These are phyloP conservation scores for Acanthisitta chloris DNA, from an alignment of 2,113 vertebrate species.

Conservation along the genomic window DNA sequence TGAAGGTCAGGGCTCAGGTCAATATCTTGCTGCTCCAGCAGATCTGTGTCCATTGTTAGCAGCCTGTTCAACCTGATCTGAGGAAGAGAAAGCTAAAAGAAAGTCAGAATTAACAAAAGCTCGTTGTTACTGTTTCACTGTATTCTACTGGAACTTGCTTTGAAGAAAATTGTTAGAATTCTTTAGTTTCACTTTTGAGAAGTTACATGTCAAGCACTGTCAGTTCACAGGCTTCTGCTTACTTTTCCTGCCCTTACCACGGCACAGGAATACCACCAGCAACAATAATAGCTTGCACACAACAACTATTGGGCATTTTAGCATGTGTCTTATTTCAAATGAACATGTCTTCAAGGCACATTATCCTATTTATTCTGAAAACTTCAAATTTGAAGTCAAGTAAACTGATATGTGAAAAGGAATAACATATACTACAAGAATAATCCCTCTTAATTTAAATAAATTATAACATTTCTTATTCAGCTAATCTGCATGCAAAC, in stretches of 20 bases:
- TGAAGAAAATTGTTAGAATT: neutral
- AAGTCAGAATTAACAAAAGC: conserved; percentile 50
- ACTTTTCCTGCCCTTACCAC: neutral
- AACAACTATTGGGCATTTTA: neutral
- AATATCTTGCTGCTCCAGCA: conserved; percentile 92
- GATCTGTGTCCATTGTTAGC: conserved; percentile 93
- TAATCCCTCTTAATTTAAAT: neutral
- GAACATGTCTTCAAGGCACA: neutral
- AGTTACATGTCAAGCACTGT: neutral
- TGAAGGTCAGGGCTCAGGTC: conserved; percentile 95
- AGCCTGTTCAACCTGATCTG: conserved; percentile 96
- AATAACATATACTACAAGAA: neutral
- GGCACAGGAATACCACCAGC: neutral
- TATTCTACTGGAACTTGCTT: neutral
- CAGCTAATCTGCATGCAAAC: neutral
- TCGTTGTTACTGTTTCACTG: neutral
- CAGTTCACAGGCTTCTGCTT: neutral
- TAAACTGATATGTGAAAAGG: neutral
- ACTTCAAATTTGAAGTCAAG: conserved; percentile 32
- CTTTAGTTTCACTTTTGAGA: neutral
- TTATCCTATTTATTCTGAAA: neutral
- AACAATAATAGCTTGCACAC: neutral
- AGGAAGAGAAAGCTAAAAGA: conserved; percentile 83
- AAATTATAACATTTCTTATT: neutral
- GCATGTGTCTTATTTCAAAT: neutral